Base-by-base conservation (phyloP, 2,888 invertebrate genomes). In the Ommatoiulus sabulosus region DNA sequence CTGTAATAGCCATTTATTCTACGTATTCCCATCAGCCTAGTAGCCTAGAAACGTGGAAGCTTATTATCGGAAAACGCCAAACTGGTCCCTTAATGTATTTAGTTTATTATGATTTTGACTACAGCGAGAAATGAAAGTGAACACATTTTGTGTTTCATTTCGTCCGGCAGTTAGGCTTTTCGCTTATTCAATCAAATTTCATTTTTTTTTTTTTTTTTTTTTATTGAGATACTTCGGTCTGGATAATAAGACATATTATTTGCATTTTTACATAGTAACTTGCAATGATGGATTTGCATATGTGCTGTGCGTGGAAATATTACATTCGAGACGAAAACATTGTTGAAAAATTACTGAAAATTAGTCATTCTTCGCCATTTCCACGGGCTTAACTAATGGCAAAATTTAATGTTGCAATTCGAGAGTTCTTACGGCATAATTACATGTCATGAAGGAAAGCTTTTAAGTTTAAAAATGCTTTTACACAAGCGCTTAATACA, bases 201-300 rank as follows among this genome's bases (percentile, higher is more conserved):
- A 7, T 24, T 10, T 24, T 80, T 43, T 8, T 3, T 3, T 24
- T 10, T 24, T 80, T 43, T 8, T 3, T 3, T 80, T 80, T 15
- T 80, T 35, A 10, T 12, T 80, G 80, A 35, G 2, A 35, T 35
- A 35, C 35, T 35, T 35, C 35, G 35, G 35, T 35, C 35, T 35
- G 35, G 57, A 80, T 80, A 43, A 80, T 80, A 80, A 80, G 24
- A 35, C 35, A 72, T 72, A 72, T 46, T 46, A 46, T 72, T 72
- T 24, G 8, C 35, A 80, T 80, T 15, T 80, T 80, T 80, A 80
- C 12, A 43, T 35, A 3, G 35, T 80, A 35, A 35, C 35, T 35
- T 35, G 35, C 35, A 35, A 35, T 35, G 35, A 35, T 35, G 35
- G 35, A 35, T 35, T 35, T 35, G 35, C 35, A 35, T n/a, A n/a